Evolutionary conservation across 2,113 vertebrate genomes (phyloP).

Genomic region (Thalassoma bifasciatum): DNA sequence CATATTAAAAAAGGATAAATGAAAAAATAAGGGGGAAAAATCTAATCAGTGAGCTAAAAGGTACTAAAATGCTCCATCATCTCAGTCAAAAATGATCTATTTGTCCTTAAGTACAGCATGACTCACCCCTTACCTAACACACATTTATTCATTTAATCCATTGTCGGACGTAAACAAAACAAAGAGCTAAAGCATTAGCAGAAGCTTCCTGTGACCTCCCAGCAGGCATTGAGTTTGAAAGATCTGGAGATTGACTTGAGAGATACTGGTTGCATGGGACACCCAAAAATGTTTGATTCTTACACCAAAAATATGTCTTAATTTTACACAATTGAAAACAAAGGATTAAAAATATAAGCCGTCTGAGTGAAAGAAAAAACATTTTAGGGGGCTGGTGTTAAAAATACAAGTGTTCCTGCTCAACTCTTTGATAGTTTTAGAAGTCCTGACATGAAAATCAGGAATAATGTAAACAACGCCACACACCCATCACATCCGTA

Average conservation of each 20-base stretch:
- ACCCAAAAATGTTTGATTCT: neutral
- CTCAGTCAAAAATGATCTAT: too few relatives aligned
- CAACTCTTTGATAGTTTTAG: constrained; percentile 8
- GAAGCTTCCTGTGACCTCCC: neutral
- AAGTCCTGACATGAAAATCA: constrained; percentile 10
- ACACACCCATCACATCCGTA: constrained; percentile 8
- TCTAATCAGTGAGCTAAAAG: too few relatives aligned
- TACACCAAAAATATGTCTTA: neutral
- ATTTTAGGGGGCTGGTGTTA: neutral
- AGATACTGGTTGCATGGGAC: neutral
- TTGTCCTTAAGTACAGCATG: too few relatives aligned
- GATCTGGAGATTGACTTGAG: neutral
- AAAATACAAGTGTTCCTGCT: neutral
- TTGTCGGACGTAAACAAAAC: neutral
- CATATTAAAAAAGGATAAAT: too few relatives aligned
- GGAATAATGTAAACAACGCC: constrained; percentile 10
- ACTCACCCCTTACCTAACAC: neutral
- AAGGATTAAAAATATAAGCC: neutral
- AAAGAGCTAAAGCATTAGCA: neutral
- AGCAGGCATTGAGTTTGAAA: too few relatives aligned
- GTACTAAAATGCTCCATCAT: neutral
- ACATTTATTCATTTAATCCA: neutral
- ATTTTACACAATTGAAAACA: neutral
- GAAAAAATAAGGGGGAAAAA: neutral
- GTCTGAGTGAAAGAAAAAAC: neutral